Percentiles rank a stretch among this genome's conserved stretches.
phyloP scores from a whole-genome alignment of 2,797 vertebrate genomes.

The Sarcoramphus papa region DNA sequence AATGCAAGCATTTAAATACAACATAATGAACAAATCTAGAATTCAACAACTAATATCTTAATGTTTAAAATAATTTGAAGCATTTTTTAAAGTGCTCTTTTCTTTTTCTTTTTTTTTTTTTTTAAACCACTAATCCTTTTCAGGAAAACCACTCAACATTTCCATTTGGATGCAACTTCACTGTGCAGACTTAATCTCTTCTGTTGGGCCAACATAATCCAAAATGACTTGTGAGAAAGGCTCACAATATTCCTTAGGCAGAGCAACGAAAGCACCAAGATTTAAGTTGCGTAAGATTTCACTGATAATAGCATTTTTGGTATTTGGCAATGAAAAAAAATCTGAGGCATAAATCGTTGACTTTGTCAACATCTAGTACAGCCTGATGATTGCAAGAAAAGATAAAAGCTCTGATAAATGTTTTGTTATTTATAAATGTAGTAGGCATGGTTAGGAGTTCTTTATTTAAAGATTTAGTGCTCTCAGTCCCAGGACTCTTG shows the following conservation, averaged over 20 bases:
- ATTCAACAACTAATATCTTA: background rate
- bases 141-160: background rate
- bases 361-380: constrained; percentile 42
- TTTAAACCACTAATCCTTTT: background rate
- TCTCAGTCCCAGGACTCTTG: constrained; percentile 4
- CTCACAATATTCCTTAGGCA: background rate
- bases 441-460: constrained; percentile 35
- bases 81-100: background rate
- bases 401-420: constrained; percentile 61
- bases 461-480: constrained; percentile 58
- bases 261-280: background rate
- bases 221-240: constrained; percentile 12
- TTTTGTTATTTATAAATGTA: constrained; percentile 58
- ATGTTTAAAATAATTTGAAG: background rate
- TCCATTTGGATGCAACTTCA: background rate
- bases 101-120: accelerated
- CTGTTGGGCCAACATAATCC: background rate
- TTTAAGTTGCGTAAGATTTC: constrained; percentile 36
- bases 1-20: background rate
- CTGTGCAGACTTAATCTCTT: background rate
- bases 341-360: constrained; percentile 18
- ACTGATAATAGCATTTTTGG: constrained; percentile 30
- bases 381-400: constrained; percentile 44
- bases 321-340: constrained; percentile 47
- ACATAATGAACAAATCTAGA: background rate